These are phyloP conservation scores for Caenorhabditis briggsae DNA, from an alignment of 1,140 invertebrate genomes.

Conservation along the genomic window DNA sequence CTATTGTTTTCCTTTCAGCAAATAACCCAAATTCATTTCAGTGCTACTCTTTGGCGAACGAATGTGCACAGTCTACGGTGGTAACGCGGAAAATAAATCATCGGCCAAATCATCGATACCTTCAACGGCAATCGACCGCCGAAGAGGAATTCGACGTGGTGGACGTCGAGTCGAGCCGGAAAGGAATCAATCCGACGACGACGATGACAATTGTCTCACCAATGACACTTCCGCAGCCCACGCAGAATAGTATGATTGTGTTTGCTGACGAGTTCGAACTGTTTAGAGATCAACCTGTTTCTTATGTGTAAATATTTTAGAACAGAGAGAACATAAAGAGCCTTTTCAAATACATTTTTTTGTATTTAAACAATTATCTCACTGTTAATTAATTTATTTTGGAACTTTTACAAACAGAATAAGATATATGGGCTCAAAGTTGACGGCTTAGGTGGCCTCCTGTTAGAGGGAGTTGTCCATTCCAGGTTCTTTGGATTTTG, in stretches of 20 bases:
- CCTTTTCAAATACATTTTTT: no score
- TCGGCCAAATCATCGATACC: slow-evolving; percentile 5
- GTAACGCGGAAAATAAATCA: slow-evolving; percentile 10
- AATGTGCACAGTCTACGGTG: slow-evolving; percentile 45
- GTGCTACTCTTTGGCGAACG: slow-evolving; percentile 53
- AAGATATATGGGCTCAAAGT: no score
- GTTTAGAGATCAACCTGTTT: slow-evolving; percentile 51
- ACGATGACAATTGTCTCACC: slow-evolving; percentile 33
- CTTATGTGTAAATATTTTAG: slow-evolving; percentile 21
- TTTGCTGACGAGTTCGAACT: slow-evolving; percentile 46
- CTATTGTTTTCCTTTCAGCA: neutral
- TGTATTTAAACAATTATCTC: neutral
- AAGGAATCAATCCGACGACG: neutral
- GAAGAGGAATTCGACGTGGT: slow-evolving; percentile 43
- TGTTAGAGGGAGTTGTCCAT: no score
- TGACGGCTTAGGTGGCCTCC: no score
- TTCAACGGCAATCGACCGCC: slow-evolving; percentile 39
- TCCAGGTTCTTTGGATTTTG: no score
- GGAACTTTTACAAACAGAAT: no score
- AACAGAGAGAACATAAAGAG: neutral
- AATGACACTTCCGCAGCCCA: slow-evolving; percentile 23
- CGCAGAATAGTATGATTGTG: slow-evolving; percentile 51
- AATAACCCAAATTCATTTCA: slow-evolving; percentile 6
- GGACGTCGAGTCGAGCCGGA: slow-evolving; percentile 25
- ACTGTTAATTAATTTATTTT: neutral